Percentiles rank a stretch among this genome's conserved stretches.
phyloP scores from a whole-genome alignment of 2,797 vertebrate species.

The Brachymystax lenok region DNA sequence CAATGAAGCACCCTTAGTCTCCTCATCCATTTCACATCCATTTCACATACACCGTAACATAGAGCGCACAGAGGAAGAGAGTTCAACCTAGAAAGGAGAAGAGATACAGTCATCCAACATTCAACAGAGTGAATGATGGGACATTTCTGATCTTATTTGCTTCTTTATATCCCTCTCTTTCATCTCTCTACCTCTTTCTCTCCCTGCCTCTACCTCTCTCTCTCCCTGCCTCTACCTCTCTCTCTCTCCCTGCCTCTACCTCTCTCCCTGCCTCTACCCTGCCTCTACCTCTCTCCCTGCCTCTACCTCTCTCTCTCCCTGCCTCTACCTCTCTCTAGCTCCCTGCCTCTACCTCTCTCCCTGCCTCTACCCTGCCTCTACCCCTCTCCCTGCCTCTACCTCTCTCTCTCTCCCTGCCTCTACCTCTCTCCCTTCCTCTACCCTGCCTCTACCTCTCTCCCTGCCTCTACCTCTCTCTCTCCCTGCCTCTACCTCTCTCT shows the following conservation, averaged over 20 bases:
- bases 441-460: background rate
- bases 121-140: background rate
- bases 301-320: background rate
- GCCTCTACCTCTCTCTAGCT: background rate
- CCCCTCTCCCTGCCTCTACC: background rate
- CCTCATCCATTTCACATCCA: constrained; percentile 49
- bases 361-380: background rate
- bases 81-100: background rate
- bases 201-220: background rate
- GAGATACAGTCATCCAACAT: background rate
- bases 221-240: background rate
- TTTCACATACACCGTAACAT: constrained; percentile 30
- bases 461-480: background rate
- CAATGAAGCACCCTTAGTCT: constrained; percentile 56
- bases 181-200: background rate
- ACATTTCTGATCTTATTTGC: background rate
- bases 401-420: background rate
- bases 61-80: background rate
- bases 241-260: background rate
- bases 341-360: background rate
- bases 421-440: background rate
- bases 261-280: background rate
- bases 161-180: background rate
- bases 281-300: background rate
- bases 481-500: background rate